Conservation (phyloP, 2,797 vertebrate species). For the Chaenodraco wilsoni region DNA sequence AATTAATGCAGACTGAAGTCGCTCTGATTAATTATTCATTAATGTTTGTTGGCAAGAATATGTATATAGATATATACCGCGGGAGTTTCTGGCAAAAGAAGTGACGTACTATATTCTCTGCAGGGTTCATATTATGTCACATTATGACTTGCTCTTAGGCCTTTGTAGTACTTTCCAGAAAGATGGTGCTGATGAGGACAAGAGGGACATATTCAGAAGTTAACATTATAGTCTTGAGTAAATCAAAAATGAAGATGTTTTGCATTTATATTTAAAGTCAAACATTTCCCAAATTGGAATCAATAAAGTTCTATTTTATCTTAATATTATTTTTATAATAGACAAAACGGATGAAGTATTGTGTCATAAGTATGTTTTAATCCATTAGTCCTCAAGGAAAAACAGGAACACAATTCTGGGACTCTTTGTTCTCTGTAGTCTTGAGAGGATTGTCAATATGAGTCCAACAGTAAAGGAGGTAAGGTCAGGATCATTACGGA, state of each 20-base stretch:
- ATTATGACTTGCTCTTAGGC: conserved; percentile 15
- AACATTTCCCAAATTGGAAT: too few relatives aligned
- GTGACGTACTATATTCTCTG: conserved; percentile 37
- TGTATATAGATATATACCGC: conserved; percentile 13
- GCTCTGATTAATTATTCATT: conserved; percentile 63
- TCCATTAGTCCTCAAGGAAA: background rate
- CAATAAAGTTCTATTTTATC: too few relatives aligned
- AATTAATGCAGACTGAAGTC: conserved; percentile 31
- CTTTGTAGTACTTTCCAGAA: conserved; percentile 12
- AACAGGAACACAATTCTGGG: background rate
- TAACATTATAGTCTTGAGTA: background rate
- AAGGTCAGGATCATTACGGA: conserved; percentile 37
- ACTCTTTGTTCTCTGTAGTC: conserved; percentile 12
- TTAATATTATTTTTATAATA: background rate
- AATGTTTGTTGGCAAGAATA: conserved; percentile 50
- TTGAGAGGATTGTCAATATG: conserved; percentile 16
- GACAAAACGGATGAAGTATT: background rate
- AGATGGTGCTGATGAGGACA: conserved; percentile 25
- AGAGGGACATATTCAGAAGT: conserved; percentile 5
- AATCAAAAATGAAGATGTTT: background rate
- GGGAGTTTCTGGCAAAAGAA: conserved; percentile 47
- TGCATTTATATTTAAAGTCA: background rate
- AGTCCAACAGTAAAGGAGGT: conserved; percentile 15
- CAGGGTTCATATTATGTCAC: conserved; percentile 15
- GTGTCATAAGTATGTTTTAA: background rate